These are phyloP conservation scores for Yponomeuta malinellus DNA, from an alignment of 2,888 invertebrate species.

Conservation along the genomic window DNA sequence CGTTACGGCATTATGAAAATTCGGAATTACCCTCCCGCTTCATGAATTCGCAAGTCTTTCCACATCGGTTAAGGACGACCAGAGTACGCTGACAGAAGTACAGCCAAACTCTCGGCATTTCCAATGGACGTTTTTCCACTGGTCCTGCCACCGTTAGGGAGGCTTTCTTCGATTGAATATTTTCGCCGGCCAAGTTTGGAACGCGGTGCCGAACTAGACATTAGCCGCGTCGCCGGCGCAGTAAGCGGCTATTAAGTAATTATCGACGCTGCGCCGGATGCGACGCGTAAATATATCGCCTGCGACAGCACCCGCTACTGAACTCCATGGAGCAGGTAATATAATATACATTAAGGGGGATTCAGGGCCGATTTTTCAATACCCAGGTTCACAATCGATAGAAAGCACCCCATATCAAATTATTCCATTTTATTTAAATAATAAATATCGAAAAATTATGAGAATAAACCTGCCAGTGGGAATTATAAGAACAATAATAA, in stretches of 20 bases:
- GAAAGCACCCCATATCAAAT: too few species aligned
- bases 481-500: too few species aligned
- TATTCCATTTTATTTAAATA: too few species aligned
- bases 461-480: too few species aligned
- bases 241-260: conserved; percentile 65
- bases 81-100: background rate
- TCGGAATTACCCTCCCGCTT: conserved; percentile 59
- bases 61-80: conserved; percentile 18
- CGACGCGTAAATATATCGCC: conserved; percentile 60
- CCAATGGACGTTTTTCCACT: too few species aligned
- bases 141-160: too few species aligned
- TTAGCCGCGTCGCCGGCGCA: conserved; percentile 43
- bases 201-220: conserved; percentile 29
- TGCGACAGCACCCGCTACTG: conserved; percentile 22
- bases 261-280: conserved; percentile 58
- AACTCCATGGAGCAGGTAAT: conserved; percentile 29
- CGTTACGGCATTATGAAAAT: conserved; percentile 64
- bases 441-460: too few species aligned
- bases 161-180: background rate
- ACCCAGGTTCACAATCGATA: too few species aligned
- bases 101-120: background rate
- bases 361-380: background rate
- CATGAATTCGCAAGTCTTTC: conserved; percentile 63
- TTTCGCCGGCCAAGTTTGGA: conserved; percentile 34
- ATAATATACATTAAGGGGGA: background rate